Base-by-base conservation (phyloP, 2,797 vertebrate species). In the Mormyrops boulengeri region DNA sequence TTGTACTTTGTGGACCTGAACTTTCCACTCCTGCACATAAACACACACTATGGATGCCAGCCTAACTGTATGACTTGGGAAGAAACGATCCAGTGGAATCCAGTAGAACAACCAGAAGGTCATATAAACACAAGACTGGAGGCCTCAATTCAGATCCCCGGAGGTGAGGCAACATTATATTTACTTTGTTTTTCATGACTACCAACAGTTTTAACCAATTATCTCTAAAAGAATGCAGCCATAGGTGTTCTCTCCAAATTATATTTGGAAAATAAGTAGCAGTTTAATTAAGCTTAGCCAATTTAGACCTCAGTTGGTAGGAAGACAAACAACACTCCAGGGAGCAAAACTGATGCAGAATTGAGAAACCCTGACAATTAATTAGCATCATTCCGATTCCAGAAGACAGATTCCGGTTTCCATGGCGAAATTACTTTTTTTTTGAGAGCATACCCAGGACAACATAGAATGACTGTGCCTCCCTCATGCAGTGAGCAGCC, bases 401-500 rank as follows among this genome's bases (percentile, higher is more conserved):
- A 82, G 77, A 82, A 47, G 73, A 44, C 5, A 14, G 14, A 77
- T 41, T 80, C 19, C 9, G 1, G 17, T 80, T 80, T 44, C 4
- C 73, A 41, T 47, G 38, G n/a, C 3, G 8, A 80, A 47, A 44
- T 82, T 0, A 44, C 34, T n/a, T n/a, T 34, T 5, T 47, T n/a
- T 44, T 80, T 77, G 73, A 80, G 19, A 44, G n/a, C 97, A 90
- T 93, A 98, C 98, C 98, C 1, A 98, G 95, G 89, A 96, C 93
- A 89, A 99, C 93, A 86, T 91, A 96, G 89, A 98, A 95, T 89
- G 91, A 94, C 88, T 93, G 95, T 26, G 96, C 94, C 1, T 97
- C 94, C 90, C 97, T 96, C 89, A 99, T 97, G 90, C 98, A 99
- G 92, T 99, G 98, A 55, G 98, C 98, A 0, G 98, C 98, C 0